Evolutionary conservation across 2,888 invertebrate species (phyloP).

Genomic region (Sepiola atlantica): DNA sequence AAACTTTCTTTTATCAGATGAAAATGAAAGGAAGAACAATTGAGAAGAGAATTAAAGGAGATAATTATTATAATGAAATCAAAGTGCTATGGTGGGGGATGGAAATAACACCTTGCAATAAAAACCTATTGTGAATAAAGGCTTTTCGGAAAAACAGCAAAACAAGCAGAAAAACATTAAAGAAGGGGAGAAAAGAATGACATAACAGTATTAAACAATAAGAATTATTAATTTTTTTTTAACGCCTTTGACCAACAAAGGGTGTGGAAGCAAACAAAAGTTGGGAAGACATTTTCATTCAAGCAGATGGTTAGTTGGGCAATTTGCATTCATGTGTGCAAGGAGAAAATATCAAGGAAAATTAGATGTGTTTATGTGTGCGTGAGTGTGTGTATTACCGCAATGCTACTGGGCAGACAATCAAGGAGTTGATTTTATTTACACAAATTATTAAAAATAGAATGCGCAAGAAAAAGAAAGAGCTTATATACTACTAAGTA

Average conservation of each 20-base stretch:
- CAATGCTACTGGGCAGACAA: neutral
- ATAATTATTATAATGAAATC: neutral
- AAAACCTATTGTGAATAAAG: neutral
- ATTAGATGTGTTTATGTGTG: no score
- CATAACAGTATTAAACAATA: neutral
- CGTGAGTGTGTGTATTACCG: no score
- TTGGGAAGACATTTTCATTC: conserved; percentile 1
- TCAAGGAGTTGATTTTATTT: neutral
- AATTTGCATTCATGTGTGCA: neutral
- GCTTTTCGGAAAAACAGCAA: neutral
- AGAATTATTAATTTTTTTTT: neutral
- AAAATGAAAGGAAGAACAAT: neutral
- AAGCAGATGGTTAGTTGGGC: conserved; percentile 1
- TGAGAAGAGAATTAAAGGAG: neutral
- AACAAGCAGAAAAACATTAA: neutral
- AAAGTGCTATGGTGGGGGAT: neutral
- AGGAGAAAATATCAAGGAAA: neutral
- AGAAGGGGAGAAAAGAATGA: neutral
- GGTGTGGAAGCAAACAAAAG: neutral
- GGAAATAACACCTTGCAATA: neutral
- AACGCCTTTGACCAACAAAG: neutral
- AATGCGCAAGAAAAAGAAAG: neutral
- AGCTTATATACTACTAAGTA: no score
- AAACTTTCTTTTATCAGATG: neutral
- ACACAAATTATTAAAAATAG: neutral